Evolutionary conservation across 2,888 invertebrate genomes (phyloP).

Genomic region (Altica lythri): DNA sequence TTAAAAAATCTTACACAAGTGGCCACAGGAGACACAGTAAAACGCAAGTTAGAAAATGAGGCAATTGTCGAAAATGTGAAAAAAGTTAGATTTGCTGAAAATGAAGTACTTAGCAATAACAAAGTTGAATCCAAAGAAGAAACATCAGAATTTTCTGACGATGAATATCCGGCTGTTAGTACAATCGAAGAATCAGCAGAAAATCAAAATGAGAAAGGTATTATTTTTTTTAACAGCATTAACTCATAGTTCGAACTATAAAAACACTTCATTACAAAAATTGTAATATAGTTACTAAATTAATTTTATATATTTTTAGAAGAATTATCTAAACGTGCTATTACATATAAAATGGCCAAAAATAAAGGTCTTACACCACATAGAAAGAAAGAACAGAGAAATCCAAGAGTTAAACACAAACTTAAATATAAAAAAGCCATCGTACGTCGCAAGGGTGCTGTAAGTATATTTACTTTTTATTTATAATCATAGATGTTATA

Average conservation of each 20-base stretch:
- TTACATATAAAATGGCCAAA: conserved; percentile 93
- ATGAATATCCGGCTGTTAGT: too few species aligned
- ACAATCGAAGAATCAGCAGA: conserved; percentile 19
- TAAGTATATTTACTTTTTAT: conserved; percentile 53
- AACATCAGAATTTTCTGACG: conserved; percentile 49
- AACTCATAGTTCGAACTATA: conserved; percentile 46
- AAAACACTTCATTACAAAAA: conserved; percentile 51
- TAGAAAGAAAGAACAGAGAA: conserved; percentile 88
- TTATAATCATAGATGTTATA: not conserved
- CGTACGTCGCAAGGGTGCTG: conserved; percentile 91
- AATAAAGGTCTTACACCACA: conserved; percentile 93
- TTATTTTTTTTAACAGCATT: conserved; percentile 39
- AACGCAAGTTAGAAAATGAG: conserved; percentile 18
- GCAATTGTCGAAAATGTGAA: conserved; percentile 28
- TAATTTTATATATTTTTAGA: conserved; percentile 17
- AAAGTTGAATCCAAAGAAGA: conserved; percentile 28
- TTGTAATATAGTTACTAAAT: conserved; percentile 19
- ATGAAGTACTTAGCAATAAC: too few species aligned
- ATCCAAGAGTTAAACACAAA: conserved; percentile 94
- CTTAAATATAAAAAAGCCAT: conserved; percentile 91
- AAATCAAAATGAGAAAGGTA: conserved; percentile 27
- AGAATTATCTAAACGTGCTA: conserved; percentile 71
- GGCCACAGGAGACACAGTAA: conserved; percentile 24
- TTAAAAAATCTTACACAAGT: conserved; percentile 25
- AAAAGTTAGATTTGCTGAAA: conserved; percentile 38